phyloP scores from a whole-genome alignment of 2,888 invertebrate species.

The Bruchidius siliquastri region DNA sequence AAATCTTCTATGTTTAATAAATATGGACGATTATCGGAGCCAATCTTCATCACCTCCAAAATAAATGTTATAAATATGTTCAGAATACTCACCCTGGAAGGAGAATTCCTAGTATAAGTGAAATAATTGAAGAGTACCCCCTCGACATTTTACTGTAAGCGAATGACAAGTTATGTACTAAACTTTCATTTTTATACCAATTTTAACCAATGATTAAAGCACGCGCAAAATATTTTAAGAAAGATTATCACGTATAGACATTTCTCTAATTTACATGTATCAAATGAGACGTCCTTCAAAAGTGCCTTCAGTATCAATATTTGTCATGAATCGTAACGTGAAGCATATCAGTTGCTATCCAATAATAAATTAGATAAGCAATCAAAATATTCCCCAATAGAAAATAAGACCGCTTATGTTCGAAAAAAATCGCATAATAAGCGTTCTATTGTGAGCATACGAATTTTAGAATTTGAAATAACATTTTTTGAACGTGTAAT shows the following conservation, averaged over 20 bases:
- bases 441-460: too few species aligned
- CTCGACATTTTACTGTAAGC: neutral
- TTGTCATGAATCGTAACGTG: neutral
- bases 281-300: neutral
- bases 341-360: neutral
- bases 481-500: too few species aligned
- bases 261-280: neutral
- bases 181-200: neutral
- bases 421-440: too few species aligned
- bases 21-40: too few species aligned
- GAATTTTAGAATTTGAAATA: too few species aligned
- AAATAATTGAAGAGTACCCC: neutral
- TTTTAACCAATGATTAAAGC: neutral
- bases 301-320: neutral
- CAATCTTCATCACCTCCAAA: too few species aligned
- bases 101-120: neutral
- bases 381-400: neutral
- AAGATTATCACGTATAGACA: neutral
- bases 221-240: neutral
- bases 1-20: too few species aligned
- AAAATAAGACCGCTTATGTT: too few species aligned
- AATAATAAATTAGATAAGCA: neutral
- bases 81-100: neutral
- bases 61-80: neutral
- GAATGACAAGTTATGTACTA: neutral